Conservation (phyloP, 2,797 vertebrate species). For the Chaetophractus vellerosus region DNA sequence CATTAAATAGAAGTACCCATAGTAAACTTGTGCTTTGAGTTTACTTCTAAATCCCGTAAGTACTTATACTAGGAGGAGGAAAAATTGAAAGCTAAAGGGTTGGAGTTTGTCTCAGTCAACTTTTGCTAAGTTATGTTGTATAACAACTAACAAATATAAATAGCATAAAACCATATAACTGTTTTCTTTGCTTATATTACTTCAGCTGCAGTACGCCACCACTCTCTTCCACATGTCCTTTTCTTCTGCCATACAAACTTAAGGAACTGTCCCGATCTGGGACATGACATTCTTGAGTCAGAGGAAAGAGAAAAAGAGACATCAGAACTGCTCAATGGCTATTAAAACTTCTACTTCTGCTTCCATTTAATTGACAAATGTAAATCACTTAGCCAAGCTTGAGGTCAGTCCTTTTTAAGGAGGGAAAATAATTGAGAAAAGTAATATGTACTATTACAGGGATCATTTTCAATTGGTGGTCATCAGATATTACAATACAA, state of each 20-base stretch:
- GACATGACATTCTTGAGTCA: not conserved
- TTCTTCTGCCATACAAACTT: not conserved
- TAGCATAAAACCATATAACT: not conserved
- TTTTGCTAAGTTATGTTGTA: not conserved
- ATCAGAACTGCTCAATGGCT: not conserved
- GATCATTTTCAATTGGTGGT: constrained; percentile 41
- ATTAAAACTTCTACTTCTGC: not conserved
- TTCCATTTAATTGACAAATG: constrained; percentile 50
- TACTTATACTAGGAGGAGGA: not conserved
- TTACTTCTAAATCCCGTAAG: constrained; percentile 4
- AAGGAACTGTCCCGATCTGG: not conserved
- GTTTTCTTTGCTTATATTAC: not conserved
- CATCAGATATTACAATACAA: constrained; percentile 33
- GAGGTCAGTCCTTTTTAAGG: not conserved
- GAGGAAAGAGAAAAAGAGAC: not conserved
- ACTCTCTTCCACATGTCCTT: not conserved
- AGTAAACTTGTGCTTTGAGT: not conserved
- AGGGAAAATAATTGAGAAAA: not conserved
- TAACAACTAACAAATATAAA: not conserved
- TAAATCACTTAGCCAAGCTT: not conserved
- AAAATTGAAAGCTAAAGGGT: not conserved
- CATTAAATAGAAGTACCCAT: not conserved
- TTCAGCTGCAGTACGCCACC: not conserved
- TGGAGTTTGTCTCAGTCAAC: not conserved
- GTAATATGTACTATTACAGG: not conserved